A percentile compares a stretch with the other conserved stretches of the same genome.
Evolutionary conservation across 2,797 vertebrate genomes (phyloP).

Genomic region (Anniella stebbinsi): DNA sequence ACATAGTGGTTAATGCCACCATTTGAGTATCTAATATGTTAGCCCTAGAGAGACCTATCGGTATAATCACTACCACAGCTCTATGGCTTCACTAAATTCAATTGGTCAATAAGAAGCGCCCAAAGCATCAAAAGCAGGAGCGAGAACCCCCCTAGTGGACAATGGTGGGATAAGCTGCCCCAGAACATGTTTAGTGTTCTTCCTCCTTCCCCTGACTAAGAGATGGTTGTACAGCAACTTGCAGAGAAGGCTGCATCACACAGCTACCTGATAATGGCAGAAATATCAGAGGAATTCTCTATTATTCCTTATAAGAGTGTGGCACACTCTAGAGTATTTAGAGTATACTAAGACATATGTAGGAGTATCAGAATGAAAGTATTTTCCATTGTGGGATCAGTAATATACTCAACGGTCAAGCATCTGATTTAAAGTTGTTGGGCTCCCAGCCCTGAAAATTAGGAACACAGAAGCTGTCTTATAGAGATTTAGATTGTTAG

Average conservation of each 20-base stretch:
- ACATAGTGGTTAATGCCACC: neutral
- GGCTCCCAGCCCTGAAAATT: neutral
- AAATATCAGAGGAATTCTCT: conserved; percentile 1
- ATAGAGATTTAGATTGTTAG: neutral
- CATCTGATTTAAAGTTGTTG: neutral
- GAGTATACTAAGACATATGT: neutral
- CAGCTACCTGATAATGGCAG: neutral
- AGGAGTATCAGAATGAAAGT: neutral
- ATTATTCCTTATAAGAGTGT: neutral
- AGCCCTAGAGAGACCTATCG: neutral
- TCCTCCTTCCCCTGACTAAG: neutral
- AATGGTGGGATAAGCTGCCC: conserved; percentile 10
- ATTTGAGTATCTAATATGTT: neutral
- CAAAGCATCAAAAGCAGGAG: neutral
- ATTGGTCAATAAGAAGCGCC: conserved; percentile 10
- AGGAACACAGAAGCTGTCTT: neutral
- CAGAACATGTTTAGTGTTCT: neutral
- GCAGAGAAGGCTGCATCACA: neutral
- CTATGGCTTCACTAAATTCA: neutral
- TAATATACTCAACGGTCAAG: neutral
- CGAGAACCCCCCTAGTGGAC: conserved; percentile 38
- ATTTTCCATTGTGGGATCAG: neutral
- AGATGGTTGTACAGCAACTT: neutral
- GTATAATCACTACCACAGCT: neutral
- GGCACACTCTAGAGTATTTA: neutral